phyloP scores from a whole-genome alignment of 2,113 vertebrate genomes.

The Sander vitreus region DNA sequence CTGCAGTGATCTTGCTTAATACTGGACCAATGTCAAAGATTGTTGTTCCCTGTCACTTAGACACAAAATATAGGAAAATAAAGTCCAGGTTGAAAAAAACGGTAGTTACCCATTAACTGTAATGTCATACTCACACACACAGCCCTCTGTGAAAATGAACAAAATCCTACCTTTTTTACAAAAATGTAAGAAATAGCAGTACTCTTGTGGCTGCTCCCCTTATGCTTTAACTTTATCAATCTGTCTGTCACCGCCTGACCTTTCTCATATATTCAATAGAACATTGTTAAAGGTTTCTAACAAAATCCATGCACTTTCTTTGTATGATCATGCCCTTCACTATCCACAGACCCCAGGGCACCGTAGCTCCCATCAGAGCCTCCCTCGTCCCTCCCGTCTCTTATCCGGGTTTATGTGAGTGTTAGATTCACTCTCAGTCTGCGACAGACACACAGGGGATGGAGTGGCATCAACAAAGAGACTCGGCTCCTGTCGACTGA shows the following conservation, averaged over 20 bases:
- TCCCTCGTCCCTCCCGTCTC: conserved; percentile 39
- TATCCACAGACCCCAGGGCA: conserved; percentile 45
- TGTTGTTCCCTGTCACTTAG: too few species aligned
- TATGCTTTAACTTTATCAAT: conserved; percentile 62
- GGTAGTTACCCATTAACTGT: too few species aligned
- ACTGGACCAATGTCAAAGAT: too few species aligned
- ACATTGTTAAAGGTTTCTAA: conserved; percentile 63
- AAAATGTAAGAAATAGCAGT: conserved; percentile 33
- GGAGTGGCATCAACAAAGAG: conserved; percentile 62
- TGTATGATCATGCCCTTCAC: conserved; percentile 66
- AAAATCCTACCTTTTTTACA: conserved; percentile 18
- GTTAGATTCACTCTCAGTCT: conserved; percentile 45
- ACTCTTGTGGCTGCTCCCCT: conserved; percentile 44
- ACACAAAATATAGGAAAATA: too few species aligned
- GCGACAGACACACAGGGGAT: conserved; percentile 61
- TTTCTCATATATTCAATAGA: conserved; percentile 68
- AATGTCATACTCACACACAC: background rate
- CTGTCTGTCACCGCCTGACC: conserved; percentile 69
- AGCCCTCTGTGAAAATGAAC: conserved; percentile 34
- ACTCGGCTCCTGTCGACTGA: conserved; percentile 64
- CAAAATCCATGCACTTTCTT: conserved; percentile 50
- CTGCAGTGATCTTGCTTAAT: too few species aligned
- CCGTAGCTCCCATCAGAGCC: conserved; percentile 46
- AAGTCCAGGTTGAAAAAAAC: too few species aligned
- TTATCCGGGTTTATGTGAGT: conserved; percentile 31